Evolutionary conservation across 2,797 vertebrate species (phyloP), one percentile per base, ranked within the genome.

Genomic region (Crax fasciolata): DNA sequence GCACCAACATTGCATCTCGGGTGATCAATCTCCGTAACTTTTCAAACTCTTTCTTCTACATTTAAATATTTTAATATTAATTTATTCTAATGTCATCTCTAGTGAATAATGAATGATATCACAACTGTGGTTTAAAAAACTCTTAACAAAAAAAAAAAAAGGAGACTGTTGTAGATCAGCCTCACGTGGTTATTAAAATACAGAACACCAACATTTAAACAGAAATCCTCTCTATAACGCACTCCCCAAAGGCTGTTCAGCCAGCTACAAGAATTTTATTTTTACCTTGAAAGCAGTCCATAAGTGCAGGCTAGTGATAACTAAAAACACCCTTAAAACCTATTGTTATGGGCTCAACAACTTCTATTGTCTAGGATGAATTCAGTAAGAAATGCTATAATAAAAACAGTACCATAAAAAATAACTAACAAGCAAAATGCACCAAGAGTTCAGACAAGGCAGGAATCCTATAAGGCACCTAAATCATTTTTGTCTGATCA

Each of bases 21-120:
- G 84, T 94, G 87, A 97, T 94, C 95, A 96, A 87, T 97, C 96
- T 93, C 92, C 59, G 89, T 92, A 95, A 96, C 89, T 87, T 94
- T 80, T 83, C 80, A 75, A 97, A 96, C 14, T 13, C 84, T 84
- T 94, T 93, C 74, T 88, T 97, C 80, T 93, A n/a, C 66, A 98
- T 97, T 97, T 97, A 93, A 97, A 97, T 97, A 97, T 96, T 96
- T 98, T 93, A 97, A 97, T 97, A 97, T 97, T 97, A 90, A 98
- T 97, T 89, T 98, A 98, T 97, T 97, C 85, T 88, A 97, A 97
- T 96, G 1, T 2, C 4, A 82, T 70, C 92, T 85, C 94, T 72
- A 95, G 76, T 89, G 90, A 95, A 90, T 97, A 96, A 97, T 91
- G 80, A 96, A 51, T 78, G 38, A 13, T 62, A 91, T 39, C 84